Conservation (phyloP, 2,888 invertebrate genomes). For the Phortica okadai region DNA sequence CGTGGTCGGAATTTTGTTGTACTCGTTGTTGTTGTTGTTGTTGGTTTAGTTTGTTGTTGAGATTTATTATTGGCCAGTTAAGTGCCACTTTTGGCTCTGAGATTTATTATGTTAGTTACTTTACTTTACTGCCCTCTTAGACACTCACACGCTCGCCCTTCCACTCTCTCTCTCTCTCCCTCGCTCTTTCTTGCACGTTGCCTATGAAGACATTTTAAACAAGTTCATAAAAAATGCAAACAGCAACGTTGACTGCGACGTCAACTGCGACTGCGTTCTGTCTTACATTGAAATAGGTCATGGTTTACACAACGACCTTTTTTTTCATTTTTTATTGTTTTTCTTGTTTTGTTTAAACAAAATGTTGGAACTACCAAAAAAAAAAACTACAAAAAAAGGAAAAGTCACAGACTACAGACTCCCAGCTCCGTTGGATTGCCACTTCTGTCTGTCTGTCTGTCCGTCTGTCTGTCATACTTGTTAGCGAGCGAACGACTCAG, state of each 20-base stretch:
- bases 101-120: background rate
- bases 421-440: no score
- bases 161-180: background rate
- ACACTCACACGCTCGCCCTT: background rate
- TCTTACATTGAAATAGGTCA: background rate
- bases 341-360: background rate
- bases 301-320: background rate
- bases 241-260: background rate
- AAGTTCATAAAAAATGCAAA: constrained; percentile 29
- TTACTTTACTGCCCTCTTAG: background rate
- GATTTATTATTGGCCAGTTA: constrained; percentile 26
- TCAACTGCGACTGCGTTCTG: background rate
- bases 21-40: background rate
- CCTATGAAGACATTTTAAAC: constrained; percentile 2
- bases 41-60: background rate
- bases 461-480: no score
- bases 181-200: background rate
- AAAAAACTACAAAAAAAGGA: background rate
- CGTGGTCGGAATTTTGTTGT: background rate
- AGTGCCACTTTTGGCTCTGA: constrained; percentile 5
- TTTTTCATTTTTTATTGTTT: background rate
- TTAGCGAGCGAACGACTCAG: no score
- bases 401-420: no score
- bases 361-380: background rate
- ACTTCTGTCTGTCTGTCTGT: no score